phyloP scores from a whole-genome alignment of 2,113 vertebrate genomes.

The Cheirogaleus medius region DNA sequence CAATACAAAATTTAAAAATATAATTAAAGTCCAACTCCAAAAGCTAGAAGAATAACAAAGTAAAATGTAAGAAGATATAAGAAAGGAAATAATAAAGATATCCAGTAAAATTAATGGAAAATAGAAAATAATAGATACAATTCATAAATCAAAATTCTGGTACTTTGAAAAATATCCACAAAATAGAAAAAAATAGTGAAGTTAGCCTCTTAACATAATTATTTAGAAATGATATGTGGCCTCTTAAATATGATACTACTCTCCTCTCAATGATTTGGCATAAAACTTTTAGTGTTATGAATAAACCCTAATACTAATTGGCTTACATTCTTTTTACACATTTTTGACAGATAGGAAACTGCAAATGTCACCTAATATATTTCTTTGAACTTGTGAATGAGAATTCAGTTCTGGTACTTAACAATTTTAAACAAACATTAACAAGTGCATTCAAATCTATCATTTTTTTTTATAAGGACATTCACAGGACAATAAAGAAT shows the following conservation, averaged over 20 bases:
- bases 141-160: not conserved
- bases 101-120: not conserved
- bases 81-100: not conserved
- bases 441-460: not conserved
- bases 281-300: not conserved
- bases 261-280: not conserved
- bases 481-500: not conserved
- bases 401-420: not conserved
- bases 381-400: not conserved
- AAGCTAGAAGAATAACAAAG: not conserved
- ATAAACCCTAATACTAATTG: not conserved
- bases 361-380: not conserved
- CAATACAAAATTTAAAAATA: not conserved
- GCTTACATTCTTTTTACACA: not conserved
- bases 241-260: not conserved
- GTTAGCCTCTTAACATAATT: not conserved
- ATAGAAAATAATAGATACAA: not conserved
- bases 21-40: not conserved
- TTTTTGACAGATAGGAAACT: not conserved
- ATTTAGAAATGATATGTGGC: not conserved
- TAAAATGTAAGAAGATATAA: not conserved
- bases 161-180: not conserved
- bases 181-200: not conserved
- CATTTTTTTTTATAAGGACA: not conserved
- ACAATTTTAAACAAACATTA: not conserved